Conservation (phyloP, 2,888 invertebrate species). For the Ischnus inquisitorius region DNA sequence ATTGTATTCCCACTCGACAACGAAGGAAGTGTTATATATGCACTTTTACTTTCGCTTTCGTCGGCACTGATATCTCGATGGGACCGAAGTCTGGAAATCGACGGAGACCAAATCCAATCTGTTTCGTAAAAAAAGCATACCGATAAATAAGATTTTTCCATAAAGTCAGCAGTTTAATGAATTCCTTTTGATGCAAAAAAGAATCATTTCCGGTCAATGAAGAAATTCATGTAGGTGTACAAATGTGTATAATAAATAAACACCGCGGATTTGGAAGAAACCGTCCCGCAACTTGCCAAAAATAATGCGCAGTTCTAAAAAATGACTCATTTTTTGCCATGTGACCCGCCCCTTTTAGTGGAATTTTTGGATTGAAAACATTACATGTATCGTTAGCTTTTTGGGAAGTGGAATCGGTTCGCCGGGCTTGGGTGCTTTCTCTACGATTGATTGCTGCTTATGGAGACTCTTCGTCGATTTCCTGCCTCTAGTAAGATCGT, state of each 20-base stretch:
- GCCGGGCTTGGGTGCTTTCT: slow-evolving; percentile 21
- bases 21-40: neutral
- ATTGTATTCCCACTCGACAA: neutral
- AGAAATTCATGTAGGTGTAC: too few species aligned
- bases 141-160: too few species aligned
- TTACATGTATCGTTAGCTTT: slow-evolving; percentile 66
- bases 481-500: slow-evolving; percentile 16
- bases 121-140: neutral
- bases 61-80: slow-evolving; percentile 48
- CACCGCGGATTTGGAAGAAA: too few species aligned
- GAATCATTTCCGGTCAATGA: too few species aligned
- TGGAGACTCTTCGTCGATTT: slow-evolving; percentile 54
- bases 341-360: neutral
- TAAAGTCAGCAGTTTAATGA: too few species aligned
- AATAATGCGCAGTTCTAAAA: neutral
- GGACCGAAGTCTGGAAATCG: slow-evolving; percentile 59
- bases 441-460: slow-evolving; percentile 10
- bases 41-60: slow-evolving; percentile 34
- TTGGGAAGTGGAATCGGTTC: slow-evolving; percentile 55
- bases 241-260: too few species aligned
- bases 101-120: slow-evolving; percentile 61
- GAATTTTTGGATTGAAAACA: neutral
- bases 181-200: too few species aligned
- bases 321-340: neutral
- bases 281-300: too few species aligned